A percentile compares a stretch with the other conserved stretches of the same genome.
Evolutionary conservation across 1,140 invertebrate species (phyloP).

Genomic region (Diploscapter pachys): DNA sequence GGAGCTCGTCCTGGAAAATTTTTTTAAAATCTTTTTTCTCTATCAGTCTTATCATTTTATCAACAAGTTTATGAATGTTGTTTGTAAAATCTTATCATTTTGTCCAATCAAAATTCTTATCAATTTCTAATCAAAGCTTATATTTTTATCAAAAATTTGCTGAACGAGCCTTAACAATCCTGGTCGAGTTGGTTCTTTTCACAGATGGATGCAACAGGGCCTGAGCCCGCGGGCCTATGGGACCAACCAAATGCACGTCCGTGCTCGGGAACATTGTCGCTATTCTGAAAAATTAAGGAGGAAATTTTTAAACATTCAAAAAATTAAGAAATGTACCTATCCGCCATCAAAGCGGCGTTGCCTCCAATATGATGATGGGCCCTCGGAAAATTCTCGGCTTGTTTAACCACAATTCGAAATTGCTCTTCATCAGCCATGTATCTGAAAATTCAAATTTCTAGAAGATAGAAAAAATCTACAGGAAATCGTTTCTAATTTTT

Average conservation of each 20-base stretch:
- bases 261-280: slow-evolving; percentile 57
- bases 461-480: background rate
- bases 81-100: background rate
- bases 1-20: slow-evolving; percentile 61
- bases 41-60: background rate
- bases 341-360: slow-evolving; percentile 64
- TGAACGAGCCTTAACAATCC: slow-evolving; percentile 41
- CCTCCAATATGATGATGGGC: slow-evolving; percentile 62
- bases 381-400: slow-evolving; percentile 33
- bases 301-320: slow-evolving; percentile 41
- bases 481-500: no score
- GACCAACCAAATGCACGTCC: slow-evolving; percentile 62
- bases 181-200: slow-evolving; percentile 52
- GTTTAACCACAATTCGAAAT: slow-evolving; percentile 51
- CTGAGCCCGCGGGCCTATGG: slow-evolving; percentile 61
- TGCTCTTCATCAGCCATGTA: slow-evolving; percentile 58
- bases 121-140: no score
- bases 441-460: slow-evolving; percentile 19
- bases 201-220: slow-evolving; percentile 59
- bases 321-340: slow-evolving; percentile 57
- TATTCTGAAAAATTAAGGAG: background rate
- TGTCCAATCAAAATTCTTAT: slow-evolving; percentile 44
- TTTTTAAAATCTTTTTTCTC: slow-evolving; percentile 17
- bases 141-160: background rate
- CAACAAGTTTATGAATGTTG: no score